Conservation (phyloP, 2,797 vertebrate species). For the Enteromius thamalakanensis region DNA sequence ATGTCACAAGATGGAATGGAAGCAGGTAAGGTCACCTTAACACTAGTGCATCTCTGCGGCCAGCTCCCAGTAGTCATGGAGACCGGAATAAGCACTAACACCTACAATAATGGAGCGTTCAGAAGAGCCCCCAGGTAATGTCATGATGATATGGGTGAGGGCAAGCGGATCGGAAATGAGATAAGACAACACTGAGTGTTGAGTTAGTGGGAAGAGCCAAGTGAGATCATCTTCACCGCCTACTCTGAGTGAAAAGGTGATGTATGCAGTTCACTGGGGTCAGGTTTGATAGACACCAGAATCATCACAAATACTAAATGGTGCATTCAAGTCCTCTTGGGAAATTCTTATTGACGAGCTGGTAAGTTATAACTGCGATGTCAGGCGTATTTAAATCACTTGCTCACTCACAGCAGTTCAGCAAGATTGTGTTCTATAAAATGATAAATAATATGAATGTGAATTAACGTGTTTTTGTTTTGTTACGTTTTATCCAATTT, state of each 20-base stretch:
- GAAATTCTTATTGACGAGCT: neutral
- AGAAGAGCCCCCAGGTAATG: conserved; percentile 56
- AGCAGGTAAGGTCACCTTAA: conserved; percentile 52
- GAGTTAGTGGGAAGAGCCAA: conserved; percentile 34
- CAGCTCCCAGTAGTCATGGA: conserved; percentile 64
- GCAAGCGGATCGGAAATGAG: conserved; percentile 53
- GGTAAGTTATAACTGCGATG: neutral
- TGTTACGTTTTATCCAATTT: neutral
- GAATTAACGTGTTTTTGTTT: neutral
- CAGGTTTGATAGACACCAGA: neutral
- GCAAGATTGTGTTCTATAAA: neutral
- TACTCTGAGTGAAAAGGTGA: neutral
- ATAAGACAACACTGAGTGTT: conserved; percentile 33
- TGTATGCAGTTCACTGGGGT: neutral
- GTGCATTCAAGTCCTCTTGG: neutral
- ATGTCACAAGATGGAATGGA: conserved; percentile 31
- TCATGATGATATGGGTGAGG: conserved; percentile 59
- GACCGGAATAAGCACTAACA: conserved; percentile 56
- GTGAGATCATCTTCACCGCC: conserved; percentile 19
- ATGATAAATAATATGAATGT: neutral
- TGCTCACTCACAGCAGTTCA: neutral
- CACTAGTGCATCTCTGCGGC: conserved; percentile 43
- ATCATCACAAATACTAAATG: neutral
- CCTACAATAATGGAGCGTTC: conserved; percentile 54
- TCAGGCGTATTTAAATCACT: neutral